These are phyloP conservation scores for Dermochelys coriacea DNA, from an alignment of 2,797 vertebrate genomes.

Conservation along the genomic window DNA sequence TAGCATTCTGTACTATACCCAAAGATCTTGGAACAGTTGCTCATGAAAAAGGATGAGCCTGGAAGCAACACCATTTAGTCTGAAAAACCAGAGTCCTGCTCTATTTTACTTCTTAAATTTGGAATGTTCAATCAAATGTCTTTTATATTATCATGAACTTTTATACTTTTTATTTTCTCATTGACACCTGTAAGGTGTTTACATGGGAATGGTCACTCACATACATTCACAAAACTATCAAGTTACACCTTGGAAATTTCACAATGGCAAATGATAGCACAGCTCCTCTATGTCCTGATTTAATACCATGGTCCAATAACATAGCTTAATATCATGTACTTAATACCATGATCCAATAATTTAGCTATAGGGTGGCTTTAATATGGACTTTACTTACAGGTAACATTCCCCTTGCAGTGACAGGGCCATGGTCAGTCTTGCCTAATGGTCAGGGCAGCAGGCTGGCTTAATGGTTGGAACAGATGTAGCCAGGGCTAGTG, in stretches of 20 bases:
- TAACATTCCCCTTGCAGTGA: not conserved
- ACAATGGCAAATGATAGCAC: not conserved
- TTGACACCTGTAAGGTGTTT: not conserved
- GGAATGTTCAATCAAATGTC: not conserved
- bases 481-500: not conserved
- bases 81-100: not conserved
- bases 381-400: not conserved
- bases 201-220: not conserved
- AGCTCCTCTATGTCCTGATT: not conserved
- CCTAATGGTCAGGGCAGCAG: not conserved
- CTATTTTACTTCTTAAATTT: slow-evolving; percentile 1
- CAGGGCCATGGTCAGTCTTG: not conserved
- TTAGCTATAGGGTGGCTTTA: not conserved
- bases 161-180: not conserved
- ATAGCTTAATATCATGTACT: not conserved
- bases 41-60: not conserved
- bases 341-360: not conserved
- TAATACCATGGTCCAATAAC: not conserved
- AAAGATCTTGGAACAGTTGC: not conserved
- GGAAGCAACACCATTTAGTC: not conserved
- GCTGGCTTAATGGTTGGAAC: not conserved
- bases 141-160: not conserved
- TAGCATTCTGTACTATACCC: not conserved
- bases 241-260: not conserved
- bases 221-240: not conserved